A percentile compares a stretch with the other conserved stretches of the same genome.
Conservation (phyloP, 2,888 invertebrate genomes). For the Epinotia demarniana region DNA sequence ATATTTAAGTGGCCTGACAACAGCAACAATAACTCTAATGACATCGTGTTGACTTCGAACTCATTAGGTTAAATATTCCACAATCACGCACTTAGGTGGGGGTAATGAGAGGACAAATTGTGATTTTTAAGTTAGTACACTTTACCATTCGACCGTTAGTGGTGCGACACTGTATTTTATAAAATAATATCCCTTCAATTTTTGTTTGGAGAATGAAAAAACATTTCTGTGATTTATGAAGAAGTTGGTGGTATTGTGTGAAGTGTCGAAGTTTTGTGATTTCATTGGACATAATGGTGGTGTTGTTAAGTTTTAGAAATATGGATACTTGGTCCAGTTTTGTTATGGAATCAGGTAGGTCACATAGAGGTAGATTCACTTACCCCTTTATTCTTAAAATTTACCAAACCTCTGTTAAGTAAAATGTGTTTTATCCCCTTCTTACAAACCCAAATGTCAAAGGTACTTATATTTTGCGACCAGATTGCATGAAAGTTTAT, state of each 20-base stretch:
- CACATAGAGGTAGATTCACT: background rate
- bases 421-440: too few relatives aligned
- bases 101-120: constrained; percentile 36
- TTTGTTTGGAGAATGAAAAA: constrained; percentile 7
- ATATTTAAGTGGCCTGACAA: constrained; percentile 25
- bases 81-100: constrained; percentile 28
- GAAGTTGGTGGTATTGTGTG: constrained; percentile 18
- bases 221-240: constrained; percentile 22
- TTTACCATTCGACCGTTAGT: constrained; percentile 15
- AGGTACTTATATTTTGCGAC: too few relatives aligned
- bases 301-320: constrained; percentile 51
- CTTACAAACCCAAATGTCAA: too few relatives aligned
- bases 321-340: constrained; percentile 38
- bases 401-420: constrained; percentile 9
- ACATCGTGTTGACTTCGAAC: constrained; percentile 32
- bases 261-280: constrained; percentile 22
- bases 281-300: constrained; percentile 52
- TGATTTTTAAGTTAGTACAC: constrained; percentile 37
- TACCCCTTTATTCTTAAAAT: too few relatives aligned
- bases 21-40: constrained; percentile 28
- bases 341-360: constrained; percentile 28
- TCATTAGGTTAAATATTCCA: constrained; percentile 41
- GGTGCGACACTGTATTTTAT: background rate
- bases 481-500: background rate
- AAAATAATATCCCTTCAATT: background rate